Conservation (phyloP, 2,113 vertebrate species). For the Cyprinodon tularosa region DNA sequence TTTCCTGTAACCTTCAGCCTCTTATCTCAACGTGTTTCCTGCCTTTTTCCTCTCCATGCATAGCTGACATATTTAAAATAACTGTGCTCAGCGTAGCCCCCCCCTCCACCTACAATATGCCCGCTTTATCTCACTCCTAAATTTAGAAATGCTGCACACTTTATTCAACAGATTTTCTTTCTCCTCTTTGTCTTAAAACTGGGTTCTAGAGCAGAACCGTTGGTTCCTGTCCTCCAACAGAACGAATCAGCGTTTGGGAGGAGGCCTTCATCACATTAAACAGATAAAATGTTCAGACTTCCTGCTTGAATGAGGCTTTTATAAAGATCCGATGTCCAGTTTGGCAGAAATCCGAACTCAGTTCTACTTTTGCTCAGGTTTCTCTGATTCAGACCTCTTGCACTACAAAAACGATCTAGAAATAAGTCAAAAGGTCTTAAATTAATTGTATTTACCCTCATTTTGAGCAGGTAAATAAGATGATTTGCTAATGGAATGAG, state of each 20-base stretch:
- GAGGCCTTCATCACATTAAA: not conserved
- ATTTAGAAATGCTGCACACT: conserved; percentile 48
- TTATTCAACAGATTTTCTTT: not conserved
- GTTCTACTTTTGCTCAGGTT: not conserved
- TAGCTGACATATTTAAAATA: conserved; percentile 52
- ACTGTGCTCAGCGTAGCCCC: conserved; percentile 10
- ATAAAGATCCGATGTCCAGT: not conserved
- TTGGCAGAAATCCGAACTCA: not conserved
- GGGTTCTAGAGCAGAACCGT: not conserved
- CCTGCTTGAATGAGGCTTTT: not conserved
- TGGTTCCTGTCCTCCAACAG: not conserved
- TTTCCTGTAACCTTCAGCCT: conserved; percentile 37
- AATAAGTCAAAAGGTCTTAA: too few relatives aligned
- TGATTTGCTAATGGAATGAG: too few relatives aligned
- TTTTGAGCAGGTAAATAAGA: too few relatives aligned
- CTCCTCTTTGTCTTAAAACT: not conserved
- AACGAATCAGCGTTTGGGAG: not conserved
- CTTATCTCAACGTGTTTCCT: conserved; percentile 60
- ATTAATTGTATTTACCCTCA: too few relatives aligned
- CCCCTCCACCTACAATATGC: conserved; percentile 21
- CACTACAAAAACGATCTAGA: too few relatives aligned
- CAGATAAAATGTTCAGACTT: not conserved
- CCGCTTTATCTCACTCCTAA: conserved; percentile 60
- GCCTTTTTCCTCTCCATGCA: conserved; percentile 38
- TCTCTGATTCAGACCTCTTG: not conserved